phyloP scores from a whole-genome alignment of 2,797 vertebrate species.

The Petrocephalus sullivani region DNA sequence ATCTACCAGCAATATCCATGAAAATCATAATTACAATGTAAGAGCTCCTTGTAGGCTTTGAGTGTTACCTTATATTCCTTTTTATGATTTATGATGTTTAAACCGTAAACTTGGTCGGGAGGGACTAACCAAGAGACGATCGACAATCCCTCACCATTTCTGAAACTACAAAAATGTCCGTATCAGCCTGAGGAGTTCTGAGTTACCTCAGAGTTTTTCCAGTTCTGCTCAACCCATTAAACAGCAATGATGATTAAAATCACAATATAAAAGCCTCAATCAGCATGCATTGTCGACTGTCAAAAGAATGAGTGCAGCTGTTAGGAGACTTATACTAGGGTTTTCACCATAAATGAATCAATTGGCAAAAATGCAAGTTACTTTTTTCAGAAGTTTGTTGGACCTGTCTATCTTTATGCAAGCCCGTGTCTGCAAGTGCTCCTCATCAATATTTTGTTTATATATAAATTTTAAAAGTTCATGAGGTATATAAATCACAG shows the following conservation, averaged over 20 bases:
- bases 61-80: background rate
- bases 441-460: background rate
- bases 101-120: background rate
- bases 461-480: background rate
- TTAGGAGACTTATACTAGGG: background rate
- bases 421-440: background rate
- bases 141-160: background rate
- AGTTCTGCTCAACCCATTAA: conserved; percentile 13
- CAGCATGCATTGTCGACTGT: background rate
- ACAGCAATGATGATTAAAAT: conserved; percentile 19
- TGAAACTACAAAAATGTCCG: background rate
- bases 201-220: background rate
- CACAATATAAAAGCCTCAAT: background rate
- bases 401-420: background rate
- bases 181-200: background rate
- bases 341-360: background rate
- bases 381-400: background rate
- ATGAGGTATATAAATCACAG: background rate
- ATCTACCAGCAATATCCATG: background rate
- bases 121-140: background rate
- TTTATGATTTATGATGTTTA: background rate
- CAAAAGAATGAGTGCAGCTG: background rate
- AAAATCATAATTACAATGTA: conserved; percentile 3
- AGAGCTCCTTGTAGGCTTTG: background rate
- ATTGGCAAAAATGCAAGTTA: background rate